Percentiles rank a stretch among this genome's conserved stretches.
These are phyloP conservation scores for Sitophilus oryzae DNA, from an alignment of 1,140 invertebrate species.

Conservation along the genomic window DNA sequence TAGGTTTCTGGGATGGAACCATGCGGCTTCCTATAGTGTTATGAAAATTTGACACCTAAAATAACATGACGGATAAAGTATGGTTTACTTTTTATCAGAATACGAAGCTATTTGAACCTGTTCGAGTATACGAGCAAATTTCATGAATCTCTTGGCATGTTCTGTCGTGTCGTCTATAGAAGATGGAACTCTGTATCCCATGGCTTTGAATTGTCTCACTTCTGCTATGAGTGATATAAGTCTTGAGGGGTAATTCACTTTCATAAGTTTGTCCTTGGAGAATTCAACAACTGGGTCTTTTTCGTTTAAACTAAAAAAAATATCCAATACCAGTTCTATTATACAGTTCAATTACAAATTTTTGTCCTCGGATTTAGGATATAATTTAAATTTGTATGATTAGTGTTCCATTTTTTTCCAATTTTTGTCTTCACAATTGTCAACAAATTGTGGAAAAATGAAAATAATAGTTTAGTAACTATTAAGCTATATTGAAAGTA, in stretches of 20 bases:
- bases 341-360: no score
- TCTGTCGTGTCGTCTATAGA: slow-evolving; percentile 62
- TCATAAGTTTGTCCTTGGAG: slow-evolving; percentile 60
- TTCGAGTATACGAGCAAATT: slow-evolving; percentile 74
- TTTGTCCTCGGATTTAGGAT: no score
- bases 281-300: slow-evolving; percentile 72
- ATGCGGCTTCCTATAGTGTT: slow-evolving; percentile 97
- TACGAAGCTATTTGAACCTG: slow-evolving; percentile 52
- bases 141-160: slow-evolving; percentile 69
- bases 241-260: slow-evolving; percentile 80
- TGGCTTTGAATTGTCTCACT: slow-evolving; percentile 70
- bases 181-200: slow-evolving; percentile 73
- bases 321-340: no score
- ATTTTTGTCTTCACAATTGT: neutral
- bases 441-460: neutral
- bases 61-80: no score
- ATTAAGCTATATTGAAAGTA: no score
- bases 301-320: slow-evolving; percentile 55
- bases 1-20: slow-evolving; percentile 88
- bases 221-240: slow-evolving; percentile 76
- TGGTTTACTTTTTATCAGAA: neutral
- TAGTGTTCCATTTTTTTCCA: no score
- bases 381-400: no score
- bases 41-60: slow-evolving; percentile 91
- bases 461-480: no score